phyloP scores from a whole-genome alignment of 2,113 vertebrate species.

The Microtus montanus region DNA sequence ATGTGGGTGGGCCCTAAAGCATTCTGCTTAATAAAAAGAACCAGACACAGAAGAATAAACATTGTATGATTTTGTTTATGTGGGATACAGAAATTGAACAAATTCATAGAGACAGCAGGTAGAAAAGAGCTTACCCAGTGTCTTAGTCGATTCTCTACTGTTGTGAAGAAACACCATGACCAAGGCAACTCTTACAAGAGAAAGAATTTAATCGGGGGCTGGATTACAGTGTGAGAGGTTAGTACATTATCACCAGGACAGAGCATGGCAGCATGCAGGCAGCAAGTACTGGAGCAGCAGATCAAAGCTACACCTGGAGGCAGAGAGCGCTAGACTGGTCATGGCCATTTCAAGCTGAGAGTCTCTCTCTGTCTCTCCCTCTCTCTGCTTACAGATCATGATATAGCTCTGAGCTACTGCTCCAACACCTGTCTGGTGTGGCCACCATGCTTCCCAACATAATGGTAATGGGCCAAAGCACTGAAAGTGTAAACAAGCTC shows the following conservation, averaged over 20 bases:
- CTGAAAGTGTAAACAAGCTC: not conserved
- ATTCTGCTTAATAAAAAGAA: constrained; percentile 4
- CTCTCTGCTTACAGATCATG: not conserved
- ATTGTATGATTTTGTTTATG: not conserved
- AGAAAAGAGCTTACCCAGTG: not conserved
- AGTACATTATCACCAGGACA: not conserved
- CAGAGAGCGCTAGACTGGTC: not conserved
- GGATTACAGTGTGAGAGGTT: not conserved
- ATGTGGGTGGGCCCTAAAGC: not conserved
- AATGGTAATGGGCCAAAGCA: not conserved
- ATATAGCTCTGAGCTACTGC: not conserved
- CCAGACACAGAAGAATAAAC: not conserved
- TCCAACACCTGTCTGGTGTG: not conserved
- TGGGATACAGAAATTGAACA: not conserved
- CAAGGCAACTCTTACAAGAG: not conserved
- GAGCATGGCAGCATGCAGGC: not conserved
- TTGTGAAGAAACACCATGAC: not conserved
- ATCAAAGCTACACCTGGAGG: not conserved
- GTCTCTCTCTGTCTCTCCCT: not conserved
- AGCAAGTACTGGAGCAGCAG: not conserved
- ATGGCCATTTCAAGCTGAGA: no score
- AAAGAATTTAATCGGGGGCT: not conserved
- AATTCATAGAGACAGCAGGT: not conserved
- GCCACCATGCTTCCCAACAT: not conserved
- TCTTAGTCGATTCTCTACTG: not conserved